Evolutionary conservation across 2,797 vertebrate species (phyloP), one percentile per base, ranked within the genome.

Genomic region (Helarctos malayanus): DNA sequence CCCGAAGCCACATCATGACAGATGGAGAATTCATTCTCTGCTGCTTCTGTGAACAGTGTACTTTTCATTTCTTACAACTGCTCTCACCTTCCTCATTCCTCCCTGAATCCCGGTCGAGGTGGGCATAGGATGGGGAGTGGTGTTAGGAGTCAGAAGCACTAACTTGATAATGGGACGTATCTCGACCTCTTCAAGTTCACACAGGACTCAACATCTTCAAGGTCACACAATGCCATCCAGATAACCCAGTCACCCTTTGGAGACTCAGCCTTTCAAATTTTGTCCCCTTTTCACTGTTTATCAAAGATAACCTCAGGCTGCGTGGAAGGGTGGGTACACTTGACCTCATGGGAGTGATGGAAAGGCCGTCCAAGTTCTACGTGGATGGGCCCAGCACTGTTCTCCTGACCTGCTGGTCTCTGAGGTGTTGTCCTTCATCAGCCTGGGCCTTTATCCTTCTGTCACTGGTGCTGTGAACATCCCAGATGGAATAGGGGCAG

Each of bases 71-170:
- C 49, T 56, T 13, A 14, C 45, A 45, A 35, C 0, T 47, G n/a
- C 56, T 54, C 35, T 65, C 35, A 23, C 1, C 4, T 68, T 83
- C n/a, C 16, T 78, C 47, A 38, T 32, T 23, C 3, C n/a, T 23
- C 15, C 29, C 12, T 11, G 76, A 38, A n/a, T 54, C n/a, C 13
- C 5, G 0, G 25, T 3, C 29, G 3, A 35, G 21, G 2, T 10
- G 32, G 21, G 27, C 27, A 27, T 25, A 23, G 23, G 32, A 27
- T 6, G 7, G n/a, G 27, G 19, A 35, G 45, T 2, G 25, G 65
- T 9, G 2, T 0, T 19, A 15, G 3, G 13, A 4, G 16, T 57
- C 59, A 79, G 41, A 75, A 56, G 52, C 13, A 9, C 35, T 18
- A 19, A 78, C 41, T 35, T 75, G 54, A 63, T 41, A 9, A 47